Conservation (phyloP, 2,113 vertebrate genomes). For the Chaetorhynchus papuensis region DNA sequence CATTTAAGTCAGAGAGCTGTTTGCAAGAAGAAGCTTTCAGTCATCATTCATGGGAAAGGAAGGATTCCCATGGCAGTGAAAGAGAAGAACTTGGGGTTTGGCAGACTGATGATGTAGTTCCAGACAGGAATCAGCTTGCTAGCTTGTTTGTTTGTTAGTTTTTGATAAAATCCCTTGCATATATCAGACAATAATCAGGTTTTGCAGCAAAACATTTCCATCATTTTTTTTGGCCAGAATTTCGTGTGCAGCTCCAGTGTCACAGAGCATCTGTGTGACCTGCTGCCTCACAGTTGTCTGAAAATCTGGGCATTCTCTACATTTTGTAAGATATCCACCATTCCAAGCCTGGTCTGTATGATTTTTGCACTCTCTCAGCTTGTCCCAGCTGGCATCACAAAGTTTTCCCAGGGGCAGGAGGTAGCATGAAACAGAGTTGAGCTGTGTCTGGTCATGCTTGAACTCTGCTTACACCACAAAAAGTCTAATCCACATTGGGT, state of each 20-base stretch:
- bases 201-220: not conserved
- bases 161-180: not conserved
- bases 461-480: not conserved
- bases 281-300: not conserved
- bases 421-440: not conserved
- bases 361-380: not conserved
- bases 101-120: not conserved
- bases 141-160: not conserved
- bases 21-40: not conserved
- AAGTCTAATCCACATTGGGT: not conserved
- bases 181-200: not conserved
- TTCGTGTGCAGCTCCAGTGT: not conserved
- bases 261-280: not conserved
- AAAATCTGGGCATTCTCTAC: not conserved
- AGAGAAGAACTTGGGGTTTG: not conserved
- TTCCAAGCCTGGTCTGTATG: not conserved
- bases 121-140: not conserved
- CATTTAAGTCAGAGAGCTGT: not conserved
- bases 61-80: not conserved
- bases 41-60: not conserved
- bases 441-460: not conserved
- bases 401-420: not conserved
- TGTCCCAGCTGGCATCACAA: not conserved
- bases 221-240: not conserved
- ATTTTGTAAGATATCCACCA: not conserved